Conservation (phyloP, 2,888 invertebrate species). For the Drosophila multiciliata region DNA sequence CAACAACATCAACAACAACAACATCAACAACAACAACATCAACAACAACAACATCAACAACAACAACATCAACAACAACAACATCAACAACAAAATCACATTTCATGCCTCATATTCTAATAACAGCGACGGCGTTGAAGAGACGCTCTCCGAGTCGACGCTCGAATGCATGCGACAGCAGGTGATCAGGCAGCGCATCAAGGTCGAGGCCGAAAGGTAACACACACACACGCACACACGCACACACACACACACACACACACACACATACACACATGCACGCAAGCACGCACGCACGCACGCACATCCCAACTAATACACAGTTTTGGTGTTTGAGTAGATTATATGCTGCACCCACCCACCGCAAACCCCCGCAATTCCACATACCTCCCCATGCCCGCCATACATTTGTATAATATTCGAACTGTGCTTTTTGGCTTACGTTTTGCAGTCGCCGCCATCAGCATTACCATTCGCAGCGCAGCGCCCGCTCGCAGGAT, state of each 20-base stretch:
- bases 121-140: slow-evolving; percentile 81
- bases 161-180: slow-evolving; percentile 92
- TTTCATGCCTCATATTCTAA: slow-evolving; percentile 18
- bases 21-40: slow-evolving; percentile 16
- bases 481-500: slow-evolving; percentile 87
- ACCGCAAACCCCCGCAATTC: neutral
- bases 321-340: neutral
- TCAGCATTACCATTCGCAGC: slow-evolving; percentile 89
- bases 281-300: neutral
- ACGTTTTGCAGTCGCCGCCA: slow-evolving; percentile 87
- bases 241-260: slow-evolving; percentile 28
- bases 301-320: neutral
- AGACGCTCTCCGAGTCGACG: slow-evolving; percentile 92
- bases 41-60: slow-evolving; percentile 14
- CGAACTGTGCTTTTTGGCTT: slow-evolving; percentile 27
- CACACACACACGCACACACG: slow-evolving; percentile 39
- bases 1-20: slow-evolving; percentile 9
- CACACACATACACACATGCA: neutral
- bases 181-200: slow-evolving; percentile 91
- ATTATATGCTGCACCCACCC: neutral
- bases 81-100: slow-evolving; percentile 14
- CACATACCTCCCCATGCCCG: neutral
- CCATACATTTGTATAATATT: slow-evolving; percentile 44
- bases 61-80: slow-evolving; percentile 18
- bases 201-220: slow-evolving; percentile 93